Base-by-base conservation (phyloP, 2,888 invertebrate genomes). In the Calameuta pallipes region DNA sequence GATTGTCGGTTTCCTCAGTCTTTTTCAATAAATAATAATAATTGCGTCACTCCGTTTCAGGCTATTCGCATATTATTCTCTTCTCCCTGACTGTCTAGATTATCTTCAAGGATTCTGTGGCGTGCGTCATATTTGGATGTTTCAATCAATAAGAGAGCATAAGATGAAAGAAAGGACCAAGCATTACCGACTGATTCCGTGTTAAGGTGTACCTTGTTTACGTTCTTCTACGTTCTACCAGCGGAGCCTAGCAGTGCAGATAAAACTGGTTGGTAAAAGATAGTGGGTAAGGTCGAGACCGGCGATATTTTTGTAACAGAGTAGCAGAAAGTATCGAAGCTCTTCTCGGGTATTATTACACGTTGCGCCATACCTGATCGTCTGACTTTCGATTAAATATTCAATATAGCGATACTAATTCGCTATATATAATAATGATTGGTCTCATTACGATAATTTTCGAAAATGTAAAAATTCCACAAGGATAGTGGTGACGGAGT, bases 231-330 rank as follows among this genome's bases (percentile, higher is more conserved):
- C 56, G 56, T 56, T 23, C 73, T 68, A 73, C 56, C 34, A 56
- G 68, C 41, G 69, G 9, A 73, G 74, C 76, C 75, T 79, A 77
- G 56, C 79, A 41, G 70, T 69, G 81, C 74, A 75, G 82, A 85
- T 83, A 83, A 78, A 56, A 79, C 74, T 78, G 37, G 76, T 79
- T 73, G 75, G 56, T 75, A 79, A 82, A 84, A 85, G 84, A 87
- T 87, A 86, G 87, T 81, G 83, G 85, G 85, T 86, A 87, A 88
- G 84, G 86, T 88, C 87, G 87, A 84, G 84, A 84, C 81, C 82
- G 82, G 83, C 85, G 88, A 88, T 88, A 87, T 83, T 88, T 87
- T 88, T 84, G 85, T 87, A 87, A 81, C 86, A 87, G 88, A 83
- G 79, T 76, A 83, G 73, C 86, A 88, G 85, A 79, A 88, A 74